Evolutionary conservation across 2,888 invertebrate genomes (phyloP), one percentile per base, ranked within the genome.

Genomic region (Pecten maximus): DNA sequence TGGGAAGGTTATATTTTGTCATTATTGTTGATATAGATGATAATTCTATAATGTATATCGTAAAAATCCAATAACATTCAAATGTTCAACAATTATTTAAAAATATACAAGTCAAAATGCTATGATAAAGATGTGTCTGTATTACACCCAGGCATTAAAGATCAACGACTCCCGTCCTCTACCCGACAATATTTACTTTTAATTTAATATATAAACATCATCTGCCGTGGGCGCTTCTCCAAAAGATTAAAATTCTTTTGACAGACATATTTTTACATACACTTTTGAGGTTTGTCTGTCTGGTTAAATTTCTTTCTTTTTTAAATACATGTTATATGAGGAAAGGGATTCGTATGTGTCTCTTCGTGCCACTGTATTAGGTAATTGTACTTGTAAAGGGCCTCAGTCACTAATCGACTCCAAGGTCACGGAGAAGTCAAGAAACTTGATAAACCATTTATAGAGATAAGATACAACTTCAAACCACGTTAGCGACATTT

Each of bases 371-470:
- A 74, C 28, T 74, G 35, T 35, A 28, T 74, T 74, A 74, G 35
- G 28, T 74, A 74, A 74, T 74, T 74, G 74, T 74, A 0, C 4
- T 35, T 28, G 23, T 35, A 74, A 74, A 74, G 74, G 74, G 35
- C 28, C 74, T 35, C 23, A 28, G 74, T 23, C 74, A 74, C 35
- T 74, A 74, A 74, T 28, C 74, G 74, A 35, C 74, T 74, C 15
- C 74, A 74, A 74, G 74, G 74, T 74, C 74, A 74, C 35, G 6
- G 74, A 35, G 28, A 74, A 74, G 74, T 74, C 74, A 74, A 74
- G 74, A 74, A 74, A 74, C 35, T 74, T 74, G 74, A 74, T 74
- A 74, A 74, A 74, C 74, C 74, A 74, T 74, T 74, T 74, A 74
- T 28, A 74, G 35, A 74, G 74, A 74, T 74, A 74, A 74, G 74